Base-by-base conservation (phyloP, 2,797 vertebrate species). In the Enteromius radiatus region DNA sequence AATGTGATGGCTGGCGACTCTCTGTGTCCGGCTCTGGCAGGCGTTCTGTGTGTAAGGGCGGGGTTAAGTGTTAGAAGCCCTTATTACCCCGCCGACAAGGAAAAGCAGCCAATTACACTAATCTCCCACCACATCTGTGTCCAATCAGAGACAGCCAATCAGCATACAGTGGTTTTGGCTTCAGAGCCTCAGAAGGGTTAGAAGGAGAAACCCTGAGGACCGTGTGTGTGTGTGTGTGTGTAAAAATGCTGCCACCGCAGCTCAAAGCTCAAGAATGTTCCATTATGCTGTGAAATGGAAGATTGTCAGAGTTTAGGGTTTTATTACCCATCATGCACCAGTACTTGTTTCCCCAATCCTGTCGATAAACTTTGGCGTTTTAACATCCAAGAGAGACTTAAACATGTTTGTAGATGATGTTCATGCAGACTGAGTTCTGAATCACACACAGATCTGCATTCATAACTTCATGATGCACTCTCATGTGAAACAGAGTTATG, bases 61-160 rank as follows among this genome's bases (percentile, higher is more conserved):
- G 86, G 56, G 84, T 87, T 85, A 70, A 76, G 85, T 75, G 69
- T 88, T 86, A 86, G 73, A 87, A 88, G 83, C 82, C 76, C 80
- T 88, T 86, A 88, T 88, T 89, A 87, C 86, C 52, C 33, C 52
- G 81, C 86, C 76, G 85, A 85, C 49, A 56, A 88, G 81, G 74
- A 81, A 86, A 88, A 84, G 86, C 85, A 84, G 83, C 84, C 79
- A 84, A 82, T 85, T 89, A 77, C 87, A 80, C 70, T 79, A 86
- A 84, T 79, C 83, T 81, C 77, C 78, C 75, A 69, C 84, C 82
- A 89, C 89, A 91, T 90, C 89, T 91, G 90, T 82, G 86, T 89
- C 87, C 86, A 89, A 89, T 90, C 87, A 89, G 80, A 81, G 68
- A 36, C 75, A 81, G 81, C 88, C 88, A 90, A 88, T 90, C 86